phyloP scores from a whole-genome alignment of 35 echinoderm and acorn worm species.

The Lytechinus pictus region DNA sequence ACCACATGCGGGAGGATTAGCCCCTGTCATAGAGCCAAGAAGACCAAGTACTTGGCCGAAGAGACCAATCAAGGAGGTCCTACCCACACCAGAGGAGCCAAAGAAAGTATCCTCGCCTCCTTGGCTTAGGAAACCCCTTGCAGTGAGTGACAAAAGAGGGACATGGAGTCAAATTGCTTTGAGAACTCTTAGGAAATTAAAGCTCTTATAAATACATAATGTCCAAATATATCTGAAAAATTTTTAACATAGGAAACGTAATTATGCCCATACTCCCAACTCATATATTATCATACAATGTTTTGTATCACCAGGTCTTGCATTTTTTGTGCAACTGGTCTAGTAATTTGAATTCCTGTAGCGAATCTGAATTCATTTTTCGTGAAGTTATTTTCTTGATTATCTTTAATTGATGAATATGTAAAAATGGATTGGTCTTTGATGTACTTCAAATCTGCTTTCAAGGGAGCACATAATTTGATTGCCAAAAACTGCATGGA shows the following conservation, averaged over 20 bases:
- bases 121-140: conserved; percentile 21
- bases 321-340: too few species aligned
- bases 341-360: too few species aligned
- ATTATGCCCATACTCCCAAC: not conserved
- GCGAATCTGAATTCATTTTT: too few species aligned
- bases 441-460: too few species aligned
- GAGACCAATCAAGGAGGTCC: conserved; percentile 26
- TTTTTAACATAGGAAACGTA: too few species aligned
- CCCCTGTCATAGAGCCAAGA: not conserved
- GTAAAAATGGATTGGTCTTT: too few species aligned
- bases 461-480: too few species aligned
- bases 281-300: not conserved
- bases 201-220: too few species aligned
- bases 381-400: too few species aligned
- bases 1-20: not conserved
- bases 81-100: not conserved
- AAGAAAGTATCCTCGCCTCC: conserved; percentile 27
- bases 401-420: too few species aligned
- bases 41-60: conserved; percentile 49
- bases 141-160: not conserved
- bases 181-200: not conserved
- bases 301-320: not conserved
- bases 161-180: not conserved
- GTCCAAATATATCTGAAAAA: too few species aligned
- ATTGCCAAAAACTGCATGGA: too few species aligned